Evolutionary conservation across 2,113 vertebrate species (phyloP).

Genomic region (Sisor rabdophorus): DNA sequence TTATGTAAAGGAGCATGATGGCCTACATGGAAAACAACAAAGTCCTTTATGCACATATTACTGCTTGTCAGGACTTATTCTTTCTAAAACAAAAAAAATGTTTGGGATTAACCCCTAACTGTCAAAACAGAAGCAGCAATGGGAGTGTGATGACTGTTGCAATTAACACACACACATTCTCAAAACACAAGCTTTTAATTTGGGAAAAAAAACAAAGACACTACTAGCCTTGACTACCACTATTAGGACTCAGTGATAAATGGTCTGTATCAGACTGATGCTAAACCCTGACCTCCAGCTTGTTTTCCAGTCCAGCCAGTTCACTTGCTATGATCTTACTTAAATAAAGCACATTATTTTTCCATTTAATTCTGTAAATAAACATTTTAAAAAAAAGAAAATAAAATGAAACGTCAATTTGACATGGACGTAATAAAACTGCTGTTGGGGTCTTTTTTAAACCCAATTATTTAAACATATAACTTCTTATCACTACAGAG

Average conservation of each 20-base stretch:
- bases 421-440: background rate
- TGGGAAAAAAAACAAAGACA: background rate
- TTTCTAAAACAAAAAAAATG: background rate
- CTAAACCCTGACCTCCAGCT: background rate
- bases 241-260: background rate
- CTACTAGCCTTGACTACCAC: background rate
- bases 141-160: background rate
- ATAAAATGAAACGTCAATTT: background rate
- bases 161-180: slow-evolving; percentile 5
- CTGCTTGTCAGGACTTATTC: slow-evolving; percentile 18
- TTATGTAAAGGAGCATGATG: slow-evolving; percentile 10
- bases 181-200: background rate
- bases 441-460: slow-evolving; percentile 1
- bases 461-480: slow-evolving; percentile 1
- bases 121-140: background rate
- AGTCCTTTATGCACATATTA: slow-evolving; percentile 8
- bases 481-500: slow-evolving; percentile 26
- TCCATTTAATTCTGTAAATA: background rate
- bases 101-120: background rate
- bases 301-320: background rate
- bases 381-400: background rate
- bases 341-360: background rate
- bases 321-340: background rate
- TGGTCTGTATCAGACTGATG: background rate
- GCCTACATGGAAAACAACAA: slow-evolving; percentile 8